Evolutionary conservation across 2,888 invertebrate species (phyloP).

Genomic region (Acleris sparsana): DNA sequence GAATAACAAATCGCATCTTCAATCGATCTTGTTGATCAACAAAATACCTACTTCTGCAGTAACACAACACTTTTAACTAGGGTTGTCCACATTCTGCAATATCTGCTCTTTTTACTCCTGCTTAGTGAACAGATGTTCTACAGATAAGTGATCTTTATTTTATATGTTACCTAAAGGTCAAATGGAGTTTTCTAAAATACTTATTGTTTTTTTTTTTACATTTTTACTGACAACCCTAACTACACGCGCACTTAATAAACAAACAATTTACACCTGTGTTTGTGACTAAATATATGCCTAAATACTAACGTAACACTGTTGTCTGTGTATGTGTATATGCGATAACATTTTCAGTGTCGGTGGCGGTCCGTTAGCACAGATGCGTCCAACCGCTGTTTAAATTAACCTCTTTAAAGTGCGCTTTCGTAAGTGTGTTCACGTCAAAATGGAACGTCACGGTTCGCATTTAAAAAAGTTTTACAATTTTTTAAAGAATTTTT

Average conservation of each 20-base stretch:
- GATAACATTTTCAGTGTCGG: conserved; percentile 48
- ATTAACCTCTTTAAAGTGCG: conserved; percentile 39
- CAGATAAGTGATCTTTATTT: too few relatives aligned
- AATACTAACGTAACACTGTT: conserved; percentile 18
- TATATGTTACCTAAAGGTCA: too few relatives aligned
- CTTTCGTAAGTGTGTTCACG: conserved; percentile 53
- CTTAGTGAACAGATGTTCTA: too few relatives aligned
- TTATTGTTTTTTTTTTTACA: too few relatives aligned
- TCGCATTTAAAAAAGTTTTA: neutral
- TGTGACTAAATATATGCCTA: conserved; percentile 21
- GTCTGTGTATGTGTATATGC: conserved; percentile 17
- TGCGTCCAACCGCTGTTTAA: conserved; percentile 21
- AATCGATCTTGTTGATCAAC: conserved; percentile 27
- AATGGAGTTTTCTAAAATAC: too few relatives aligned
- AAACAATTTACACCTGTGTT: conserved; percentile 37
- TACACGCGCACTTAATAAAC: conserved; percentile 14
- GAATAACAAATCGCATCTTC: conserved; percentile 17
- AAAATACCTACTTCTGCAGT: conserved; percentile 10
- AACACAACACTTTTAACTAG: conserved; percentile 6
- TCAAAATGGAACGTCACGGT: conserved; percentile 12
- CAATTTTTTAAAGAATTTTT: too few relatives aligned
- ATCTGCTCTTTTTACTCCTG: neutral
- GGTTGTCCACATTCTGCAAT: conserved; percentile 11
- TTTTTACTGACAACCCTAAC: conserved; percentile 6
- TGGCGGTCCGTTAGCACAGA: conserved; percentile 43